phyloP scores from a whole-genome alignment of 1,140 invertebrate species.

The Danaus melanippus region DNA sequence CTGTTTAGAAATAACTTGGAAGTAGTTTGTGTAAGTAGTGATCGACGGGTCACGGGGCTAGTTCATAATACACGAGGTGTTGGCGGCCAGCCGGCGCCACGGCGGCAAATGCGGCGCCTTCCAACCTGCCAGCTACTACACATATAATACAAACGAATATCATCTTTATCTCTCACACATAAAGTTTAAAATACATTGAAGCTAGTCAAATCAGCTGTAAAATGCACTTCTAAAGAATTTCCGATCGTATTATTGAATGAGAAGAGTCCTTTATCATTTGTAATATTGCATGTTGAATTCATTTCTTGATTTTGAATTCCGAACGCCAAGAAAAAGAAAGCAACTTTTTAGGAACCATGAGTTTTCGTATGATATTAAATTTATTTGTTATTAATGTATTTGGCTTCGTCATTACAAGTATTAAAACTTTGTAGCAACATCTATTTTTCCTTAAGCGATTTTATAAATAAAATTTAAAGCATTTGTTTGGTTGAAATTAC shows the following conservation, averaged over 20 bases:
- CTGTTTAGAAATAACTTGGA: conserved; percentile 39
- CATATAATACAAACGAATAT: conserved; percentile 18
- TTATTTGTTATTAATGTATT: conserved; percentile 27
- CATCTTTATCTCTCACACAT: conserved; percentile 13
- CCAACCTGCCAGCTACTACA: conserved; percentile 51
- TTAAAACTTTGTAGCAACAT: too few species aligned
- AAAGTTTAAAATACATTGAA: conserved; percentile 19
- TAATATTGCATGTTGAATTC: conserved; percentile 32
- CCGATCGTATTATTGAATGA: conserved; percentile 15
- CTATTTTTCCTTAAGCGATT: too few species aligned
- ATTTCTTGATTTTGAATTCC: conserved; percentile 65
- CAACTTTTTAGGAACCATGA: conserved; percentile 59
- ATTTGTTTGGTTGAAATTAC: too few species aligned
- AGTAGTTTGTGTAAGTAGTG: conserved; percentile 48
- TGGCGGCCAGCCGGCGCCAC: conserved; percentile 64
- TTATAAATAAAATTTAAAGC: too few species aligned
- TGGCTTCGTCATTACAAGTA: too few species aligned
- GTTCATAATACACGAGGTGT: conserved; percentile 70
- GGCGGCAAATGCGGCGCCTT: conserved; percentile 60
- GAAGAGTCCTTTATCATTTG: conserved; percentile 22
- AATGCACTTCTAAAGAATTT: conserved; percentile 21
- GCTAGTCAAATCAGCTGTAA: conserved; percentile 39
- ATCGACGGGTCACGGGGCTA: conserved; percentile 67
- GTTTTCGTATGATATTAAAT: conserved; percentile 47
- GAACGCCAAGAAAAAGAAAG: conserved; percentile 60